Base-by-base conservation (phyloP, 2,113 vertebrate genomes). In the Forbesichthys papilliferus region DNA sequence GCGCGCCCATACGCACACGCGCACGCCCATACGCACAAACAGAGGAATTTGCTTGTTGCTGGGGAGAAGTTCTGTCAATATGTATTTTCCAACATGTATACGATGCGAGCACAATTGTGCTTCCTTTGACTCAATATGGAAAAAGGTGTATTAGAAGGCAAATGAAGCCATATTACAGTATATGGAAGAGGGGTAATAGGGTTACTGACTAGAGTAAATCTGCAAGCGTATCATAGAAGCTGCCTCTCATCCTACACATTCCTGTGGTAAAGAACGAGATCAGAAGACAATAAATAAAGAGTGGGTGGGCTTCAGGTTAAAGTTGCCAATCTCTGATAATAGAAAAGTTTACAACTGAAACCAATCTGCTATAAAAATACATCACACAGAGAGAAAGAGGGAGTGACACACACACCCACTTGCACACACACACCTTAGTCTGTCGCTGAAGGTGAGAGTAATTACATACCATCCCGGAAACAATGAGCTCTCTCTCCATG, bases 401-500 rank as follows among this genome's bases (percentile, higher is more conserved):
- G 33, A 66, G 69, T 63, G 47, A 66, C 56, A 71, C 56, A 68
- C 68, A 69, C 58, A 48, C 51, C 48, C 75, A 59, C 27, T 66
- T 76, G 75, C 77, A 82, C 64, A 68, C 83, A 75, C 71, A 71
- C 64, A 14, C 67, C 36, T 42, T 8, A 42, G 36, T 42, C 36
- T 56, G 70, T 4, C 0, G 3, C 82, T 82, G 74, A 82, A 89
- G 88, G 84, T 91, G 87, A 89, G 84, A 82, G 86, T 88, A 84
- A 89, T 90, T 88, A 91, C 86, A 86, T 79, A 84, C 86, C 87
- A 88, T 80, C 74, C 77, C 70, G 69, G 68, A 79, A 85, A 88
- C 88, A 91, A 86, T 84, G 70, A 81, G 71, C 68, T 68, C 48
- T 68, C 73, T 79, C 53, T 69, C 73, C 66, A 13, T 54, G 42